phyloP scores from a whole-genome alignment of 2,888 invertebrate species.

The Macropis europaea region DNA sequence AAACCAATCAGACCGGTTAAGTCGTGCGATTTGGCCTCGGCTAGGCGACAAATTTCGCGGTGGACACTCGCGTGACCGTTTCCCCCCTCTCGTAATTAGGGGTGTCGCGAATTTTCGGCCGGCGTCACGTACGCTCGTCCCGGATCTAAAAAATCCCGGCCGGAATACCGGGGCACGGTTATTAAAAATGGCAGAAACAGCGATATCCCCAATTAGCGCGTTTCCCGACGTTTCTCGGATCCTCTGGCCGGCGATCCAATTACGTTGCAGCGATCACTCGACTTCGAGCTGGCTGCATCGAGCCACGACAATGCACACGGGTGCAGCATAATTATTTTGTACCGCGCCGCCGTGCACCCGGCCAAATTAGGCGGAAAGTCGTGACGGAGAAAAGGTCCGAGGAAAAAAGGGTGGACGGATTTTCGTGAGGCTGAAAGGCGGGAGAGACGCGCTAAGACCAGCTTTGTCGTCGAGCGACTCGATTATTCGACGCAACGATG shows the following conservation, averaged over 20 bases:
- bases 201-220: slow-evolving; percentile 30
- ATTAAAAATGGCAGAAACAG: slow-evolving; percentile 44
- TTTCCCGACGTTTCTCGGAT: slow-evolving; percentile 11
- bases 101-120: neutral
- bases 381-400: neutral
- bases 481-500: slow-evolving; percentile 7
- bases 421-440: slow-evolving; percentile 7
- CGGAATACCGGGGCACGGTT: slow-evolving; percentile 14
- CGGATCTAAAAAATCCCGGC: slow-evolving; percentile 12
- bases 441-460: neutral
- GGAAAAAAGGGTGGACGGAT: slow-evolving; percentile 11
- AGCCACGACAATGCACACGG: slow-evolving; percentile 27
- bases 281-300: slow-evolving; percentile 6
- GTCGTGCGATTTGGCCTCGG: neutral
- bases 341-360: neutral
- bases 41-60: slow-evolving; percentile 9
- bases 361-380: slow-evolving; percentile 25
- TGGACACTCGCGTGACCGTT: neutral
- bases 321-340: slow-evolving; percentile 30
- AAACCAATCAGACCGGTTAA: slow-evolving; percentile 32
- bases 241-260: slow-evolving; percentile 38
- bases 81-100: slow-evolving; percentile 10
- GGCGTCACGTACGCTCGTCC: slow-evolving; percentile 9
- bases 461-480: neutral
- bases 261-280: slow-evolving; percentile 36